Percentiles rank a stretch among this genome's conserved stretches.
Evolutionary conservation across 2,797 vertebrate genomes (phyloP).

Genomic region (Molossus alvarezi): DNA sequence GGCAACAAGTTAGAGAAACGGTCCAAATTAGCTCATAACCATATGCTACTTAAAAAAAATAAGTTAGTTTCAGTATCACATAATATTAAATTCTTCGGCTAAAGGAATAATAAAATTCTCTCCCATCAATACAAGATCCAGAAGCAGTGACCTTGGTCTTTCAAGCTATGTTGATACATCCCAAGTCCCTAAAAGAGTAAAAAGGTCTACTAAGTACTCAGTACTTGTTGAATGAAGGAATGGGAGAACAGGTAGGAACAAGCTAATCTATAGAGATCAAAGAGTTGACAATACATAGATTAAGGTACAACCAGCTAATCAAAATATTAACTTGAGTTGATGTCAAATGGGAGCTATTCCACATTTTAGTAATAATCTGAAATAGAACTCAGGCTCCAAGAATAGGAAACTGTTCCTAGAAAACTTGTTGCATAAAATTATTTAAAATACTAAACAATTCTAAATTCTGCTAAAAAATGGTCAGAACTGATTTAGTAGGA

Average conservation of each 20-base stretch:
- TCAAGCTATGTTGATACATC: not conserved
- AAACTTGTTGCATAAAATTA: not conserved
- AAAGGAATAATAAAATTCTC: slow-evolving; percentile 48
- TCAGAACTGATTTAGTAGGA: not conserved
- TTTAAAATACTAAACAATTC: not conserved
- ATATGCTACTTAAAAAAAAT: not conserved
- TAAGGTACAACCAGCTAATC: not conserved
- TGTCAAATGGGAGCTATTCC: slow-evolving; percentile 15
- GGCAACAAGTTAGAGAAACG: slow-evolving; percentile 60
- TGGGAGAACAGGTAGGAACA: not conserved
- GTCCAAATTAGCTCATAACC: not conserved
- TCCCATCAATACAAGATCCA: slow-evolving; percentile 39
- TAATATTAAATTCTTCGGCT: not conserved
- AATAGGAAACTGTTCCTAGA: slow-evolving; percentile 13
- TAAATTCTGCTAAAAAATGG: slow-evolving; percentile 18
- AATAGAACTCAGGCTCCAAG: slow-evolving; percentile 15
- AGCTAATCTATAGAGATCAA: slow-evolving; percentile 40
- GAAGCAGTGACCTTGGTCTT: slow-evolving; percentile 34
- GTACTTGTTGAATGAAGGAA: slow-evolving; percentile 11
- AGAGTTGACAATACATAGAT: slow-evolving; percentile 23
- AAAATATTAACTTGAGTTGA: not conserved
- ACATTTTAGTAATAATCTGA: slow-evolving; percentile 54
- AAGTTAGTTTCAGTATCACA: slow-evolving; percentile 18
- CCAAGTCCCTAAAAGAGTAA: not conserved
- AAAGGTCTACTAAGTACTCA: not conserved